Percentiles rank a stretch among this genome's conserved stretches.
Evolutionary conservation across 2,888 invertebrate genomes (phyloP).

Genomic region (Dastarcus helophoroides): DNA sequence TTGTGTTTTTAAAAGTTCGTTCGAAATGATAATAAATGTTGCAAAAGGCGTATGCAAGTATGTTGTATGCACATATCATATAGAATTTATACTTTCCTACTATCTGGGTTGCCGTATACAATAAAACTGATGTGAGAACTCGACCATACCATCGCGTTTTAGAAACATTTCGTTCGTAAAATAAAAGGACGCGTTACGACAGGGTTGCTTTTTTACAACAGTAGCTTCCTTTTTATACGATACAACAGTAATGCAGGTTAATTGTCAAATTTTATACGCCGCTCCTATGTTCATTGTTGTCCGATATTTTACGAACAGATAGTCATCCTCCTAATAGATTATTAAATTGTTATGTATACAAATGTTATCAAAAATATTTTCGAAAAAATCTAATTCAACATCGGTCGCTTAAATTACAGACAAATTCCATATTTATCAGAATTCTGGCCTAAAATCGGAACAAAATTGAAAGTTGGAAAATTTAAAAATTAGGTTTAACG

Average conservation of each 20-base stretch:
- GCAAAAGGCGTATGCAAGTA: constrained; percentile 25
- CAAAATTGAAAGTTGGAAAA: no score
- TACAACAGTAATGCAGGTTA: constrained; percentile 1
- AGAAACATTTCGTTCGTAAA: constrained; percentile 18
- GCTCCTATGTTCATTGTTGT: constrained; percentile 2
- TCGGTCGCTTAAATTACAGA: no score
- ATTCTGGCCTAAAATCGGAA: no score
- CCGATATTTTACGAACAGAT: constrained; percentile 22
- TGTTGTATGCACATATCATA: constrained; percentile 38
- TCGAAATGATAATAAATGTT: constrained; percentile 10
- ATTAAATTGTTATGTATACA: constrained; percentile 35
- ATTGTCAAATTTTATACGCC: not conserved
- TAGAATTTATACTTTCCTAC: constrained; percentile 38
- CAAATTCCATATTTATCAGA: no score
- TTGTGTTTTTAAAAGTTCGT: not conserved
- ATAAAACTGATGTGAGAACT: constrained; percentile 25
- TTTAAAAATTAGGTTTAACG: constrained; percentile 11
- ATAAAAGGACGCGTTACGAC: constrained; percentile 13
- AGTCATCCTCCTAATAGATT: constrained; percentile 30
- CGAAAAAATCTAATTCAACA: constrained; percentile 21
- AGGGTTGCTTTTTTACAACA: constrained; percentile 12
- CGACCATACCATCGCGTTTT: constrained; percentile 27
- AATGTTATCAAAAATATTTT: constrained; percentile 27
- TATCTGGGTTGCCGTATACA: constrained; percentile 9
- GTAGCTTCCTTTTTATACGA: constrained; percentile 3